Conservation (phyloP, 2,888 invertebrate genomes). For the Acleris holmiana region DNA sequence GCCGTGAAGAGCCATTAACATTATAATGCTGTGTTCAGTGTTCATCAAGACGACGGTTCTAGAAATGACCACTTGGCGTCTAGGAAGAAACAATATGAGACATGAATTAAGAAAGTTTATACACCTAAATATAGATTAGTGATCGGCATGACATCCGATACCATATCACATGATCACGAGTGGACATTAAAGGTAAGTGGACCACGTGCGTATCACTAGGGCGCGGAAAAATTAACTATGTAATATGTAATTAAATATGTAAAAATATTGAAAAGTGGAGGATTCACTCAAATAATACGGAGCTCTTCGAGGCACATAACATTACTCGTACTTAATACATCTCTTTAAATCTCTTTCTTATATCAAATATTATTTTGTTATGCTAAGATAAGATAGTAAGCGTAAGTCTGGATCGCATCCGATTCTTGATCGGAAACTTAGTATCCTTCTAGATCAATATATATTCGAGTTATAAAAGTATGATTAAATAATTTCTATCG, state of each 20-base stretch:
- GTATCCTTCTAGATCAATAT: slow-evolving; percentile 39
- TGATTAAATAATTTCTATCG: slow-evolving; percentile 6
- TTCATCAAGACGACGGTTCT: slow-evolving; percentile 58
- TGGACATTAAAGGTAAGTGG: slow-evolving; percentile 43
- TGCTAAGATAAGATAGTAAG: slow-evolving; percentile 81
- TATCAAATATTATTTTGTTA: slow-evolving; percentile 70
- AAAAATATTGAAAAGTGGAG: slow-evolving; percentile 26
- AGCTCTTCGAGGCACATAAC: slow-evolving; percentile 74
- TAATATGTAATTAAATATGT: too few species aligned
- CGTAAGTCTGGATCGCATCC: slow-evolving; percentile 74
- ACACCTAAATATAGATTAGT: slow-evolving; percentile 52
- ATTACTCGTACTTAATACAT: slow-evolving; percentile 67
- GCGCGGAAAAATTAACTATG: slow-evolving; percentile 9
- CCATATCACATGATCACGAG: slow-evolving; percentile 57
- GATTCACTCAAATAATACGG: slow-evolving; percentile 50
- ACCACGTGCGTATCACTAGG: slow-evolving; percentile 39
- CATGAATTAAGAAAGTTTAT: slow-evolving; percentile 52
- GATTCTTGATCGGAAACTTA: slow-evolving; percentile 61
- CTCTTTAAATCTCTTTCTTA: slow-evolving; percentile 66
- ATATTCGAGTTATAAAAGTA: slow-evolving; percentile 33
- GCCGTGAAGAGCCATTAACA: neutral
- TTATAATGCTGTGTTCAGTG: slow-evolving; percentile 44
- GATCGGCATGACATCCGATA: slow-evolving; percentile 66
- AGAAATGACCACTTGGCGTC: slow-evolving; percentile 54
- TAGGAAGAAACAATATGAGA: slow-evolving; percentile 68